Base-by-base conservation (phyloP, 2,113 vertebrate species). In the Trichomycterus rosablanca region DNA sequence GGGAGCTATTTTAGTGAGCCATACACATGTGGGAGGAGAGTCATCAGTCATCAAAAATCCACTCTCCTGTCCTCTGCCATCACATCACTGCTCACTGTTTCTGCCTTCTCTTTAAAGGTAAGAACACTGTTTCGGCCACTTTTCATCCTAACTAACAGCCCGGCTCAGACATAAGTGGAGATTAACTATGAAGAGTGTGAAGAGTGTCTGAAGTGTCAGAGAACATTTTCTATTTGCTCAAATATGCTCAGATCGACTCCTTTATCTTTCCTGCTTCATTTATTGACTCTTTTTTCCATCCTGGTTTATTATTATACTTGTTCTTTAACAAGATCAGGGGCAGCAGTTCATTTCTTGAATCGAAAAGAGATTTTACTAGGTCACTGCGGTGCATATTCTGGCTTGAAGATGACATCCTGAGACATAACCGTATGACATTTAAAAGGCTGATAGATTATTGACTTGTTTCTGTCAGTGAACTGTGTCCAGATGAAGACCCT, bases 1-100 rank as follows among this genome's bases (percentile, higher is more conserved):
- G 9, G 51, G 39, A 28, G 23, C 68, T 74, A 75, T 79, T 76
- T 76, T 75, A 63, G 77, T 68, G 52, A 63, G 39, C 67, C 62
- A 70, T 71, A 68, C 71, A 56, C 52, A 67, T 48, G 60, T 69
- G 39, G 20, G 67, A 35, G 58, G 24, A 54, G 60, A 63, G 46
- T 18, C 57, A 75, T 76, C 67, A 61, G 43, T 76, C 46, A 56
- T 68, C 53, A 52, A 72, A 72, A 67, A 66, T 72, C 68, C 46
- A 61, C 10, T 32, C 32, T 72, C 34, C 51, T 37, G 15, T 50
- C 55, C 58, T 49, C 3, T 35, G 22, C 26, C 35, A 64, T 42
- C 23, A 7, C 56, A 45, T 50, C 22, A 6, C 55, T 43, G 59
- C 44, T 23, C n/a, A 18, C 10, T 71, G 67, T 55, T 42, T 23